Evolutionary conservation across 2,113 vertebrate species (phyloP).

Genomic region (Speoplatyrhinus poulsoni): DNA sequence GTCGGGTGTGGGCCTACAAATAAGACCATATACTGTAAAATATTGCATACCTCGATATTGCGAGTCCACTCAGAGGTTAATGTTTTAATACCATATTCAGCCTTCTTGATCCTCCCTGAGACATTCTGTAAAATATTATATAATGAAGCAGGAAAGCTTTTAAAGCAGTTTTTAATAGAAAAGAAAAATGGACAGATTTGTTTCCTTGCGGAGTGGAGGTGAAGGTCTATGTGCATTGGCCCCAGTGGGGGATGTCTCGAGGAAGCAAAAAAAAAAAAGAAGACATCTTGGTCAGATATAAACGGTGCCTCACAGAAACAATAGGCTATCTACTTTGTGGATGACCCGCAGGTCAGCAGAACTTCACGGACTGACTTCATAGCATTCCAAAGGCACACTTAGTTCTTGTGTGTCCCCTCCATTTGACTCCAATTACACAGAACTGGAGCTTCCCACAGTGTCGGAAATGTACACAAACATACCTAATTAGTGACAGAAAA

Average conservation of each 20-base stretch:
- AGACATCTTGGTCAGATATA: conserved; percentile 45
- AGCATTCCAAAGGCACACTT: not conserved
- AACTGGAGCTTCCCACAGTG: too few species aligned
- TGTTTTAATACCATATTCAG: not conserved
- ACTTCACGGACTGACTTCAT: conserved; percentile 15
- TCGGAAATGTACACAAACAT: too few species aligned
- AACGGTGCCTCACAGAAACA: conserved; percentile 50
- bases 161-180: conserved; percentile 1
- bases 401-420: not conserved
- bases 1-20: too few species aligned
- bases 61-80: too few species aligned
- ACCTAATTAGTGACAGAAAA: too few species aligned
- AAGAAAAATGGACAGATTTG: not conserved
- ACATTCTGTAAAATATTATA: not conserved
- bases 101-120: not conserved
- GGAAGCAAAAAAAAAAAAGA: conserved; percentile 28
- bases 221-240: conserved; percentile 16
- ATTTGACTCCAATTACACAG: not conserved
- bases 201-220: not conserved
- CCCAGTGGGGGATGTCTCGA: conserved; percentile 25
- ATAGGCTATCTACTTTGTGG: conserved; percentile 28
- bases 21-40: not conserved
- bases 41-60: not conserved
- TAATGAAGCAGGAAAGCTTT: not conserved
- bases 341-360: conserved; percentile 39